Conservation (phyloP, 2,113 vertebrate species). For the rat (Rattus norvegicus) region DNA sequence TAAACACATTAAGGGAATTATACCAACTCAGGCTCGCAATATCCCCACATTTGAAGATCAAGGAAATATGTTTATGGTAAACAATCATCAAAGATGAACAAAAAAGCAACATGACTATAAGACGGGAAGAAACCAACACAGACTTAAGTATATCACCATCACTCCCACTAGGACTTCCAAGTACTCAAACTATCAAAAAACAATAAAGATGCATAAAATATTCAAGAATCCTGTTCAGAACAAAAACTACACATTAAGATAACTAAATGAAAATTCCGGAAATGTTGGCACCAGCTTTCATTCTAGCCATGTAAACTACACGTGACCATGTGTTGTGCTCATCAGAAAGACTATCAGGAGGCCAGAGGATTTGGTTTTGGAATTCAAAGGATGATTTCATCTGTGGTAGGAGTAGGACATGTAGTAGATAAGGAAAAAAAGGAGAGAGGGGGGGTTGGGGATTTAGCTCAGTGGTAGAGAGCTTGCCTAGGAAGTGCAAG, state of each 20-base stretch:
- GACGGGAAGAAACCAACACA: neutral
- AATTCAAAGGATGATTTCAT: conserved; percentile 31
- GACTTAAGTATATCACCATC: neutral
- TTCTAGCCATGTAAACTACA: neutral
- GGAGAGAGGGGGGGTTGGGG: no score
- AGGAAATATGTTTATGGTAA: conserved; percentile 13
- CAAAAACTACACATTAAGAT: conserved; percentile 40
- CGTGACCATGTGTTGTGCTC: neutral
- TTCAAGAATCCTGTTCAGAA: neutral
- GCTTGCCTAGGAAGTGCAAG: no score
- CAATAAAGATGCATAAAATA: conserved; percentile 20
- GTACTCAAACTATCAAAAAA: neutral
- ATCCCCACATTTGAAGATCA: conserved; percentile 21
- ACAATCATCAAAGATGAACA: neutral
- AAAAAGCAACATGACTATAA: neutral
- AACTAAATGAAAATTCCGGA: conserved; percentile 37
- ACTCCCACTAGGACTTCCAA: neutral
- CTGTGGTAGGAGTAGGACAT: neutral
- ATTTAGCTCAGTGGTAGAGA: no score
- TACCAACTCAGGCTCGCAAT: neutral
- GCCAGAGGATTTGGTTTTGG: neutral
- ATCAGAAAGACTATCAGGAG: conserved; percentile 21
- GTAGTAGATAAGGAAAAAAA: neutral
- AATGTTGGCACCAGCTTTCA: conserved; percentile 16
- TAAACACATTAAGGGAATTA: conserved; percentile 25